Evolutionary conservation across 2,888 invertebrate species (phyloP).

Genomic region (Blastobasis adustella): DNA sequence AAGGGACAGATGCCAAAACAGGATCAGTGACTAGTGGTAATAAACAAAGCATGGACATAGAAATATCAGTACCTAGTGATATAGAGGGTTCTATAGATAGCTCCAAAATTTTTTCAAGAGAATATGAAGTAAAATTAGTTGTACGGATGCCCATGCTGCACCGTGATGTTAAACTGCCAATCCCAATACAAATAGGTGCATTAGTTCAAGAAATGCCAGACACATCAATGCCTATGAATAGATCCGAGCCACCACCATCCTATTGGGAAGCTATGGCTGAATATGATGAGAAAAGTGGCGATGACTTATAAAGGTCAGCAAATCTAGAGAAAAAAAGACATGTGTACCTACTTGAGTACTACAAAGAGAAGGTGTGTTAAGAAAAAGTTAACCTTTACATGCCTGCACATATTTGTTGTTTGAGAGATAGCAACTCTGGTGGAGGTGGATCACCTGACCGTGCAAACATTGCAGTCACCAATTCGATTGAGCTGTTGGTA

Average conservation of each 20-base stretch:
- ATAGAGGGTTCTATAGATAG: slow-evolving; percentile 20
- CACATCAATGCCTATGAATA: neutral
- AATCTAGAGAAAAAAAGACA: too few species aligned
- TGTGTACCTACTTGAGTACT: too few species aligned
- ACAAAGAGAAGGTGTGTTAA: too few species aligned
- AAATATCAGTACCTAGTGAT: slow-evolving; percentile 17
- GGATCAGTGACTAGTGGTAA: slow-evolving; percentile 16
- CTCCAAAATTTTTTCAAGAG: slow-evolving; percentile 25
- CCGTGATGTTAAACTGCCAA: slow-evolving; percentile 20
- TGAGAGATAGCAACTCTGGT: too few species aligned
- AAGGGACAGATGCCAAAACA: slow-evolving; percentile 17
- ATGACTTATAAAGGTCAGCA: too few species aligned
- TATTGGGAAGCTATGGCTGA: slow-evolving; percentile 2
- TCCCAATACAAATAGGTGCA: slow-evolving; percentile 30
- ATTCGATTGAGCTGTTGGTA: too few species aligned
- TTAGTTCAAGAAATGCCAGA: slow-evolving; percentile 7
- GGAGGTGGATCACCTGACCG: too few species aligned
- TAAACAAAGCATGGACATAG: slow-evolving; percentile 13
- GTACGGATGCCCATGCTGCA: slow-evolving; percentile 27
- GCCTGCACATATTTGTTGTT: too few species aligned
- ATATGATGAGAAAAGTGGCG: slow-evolving; percentile 10
- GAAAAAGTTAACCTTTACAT: too few species aligned
- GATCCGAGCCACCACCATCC: slow-evolving; percentile 4
- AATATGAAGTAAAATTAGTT: slow-evolving; percentile 25
- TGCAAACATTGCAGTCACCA: too few species aligned